phyloP scores from a whole-genome alignment of 1,140 invertebrate genomes.

The Diorhabda elongata region DNA sequence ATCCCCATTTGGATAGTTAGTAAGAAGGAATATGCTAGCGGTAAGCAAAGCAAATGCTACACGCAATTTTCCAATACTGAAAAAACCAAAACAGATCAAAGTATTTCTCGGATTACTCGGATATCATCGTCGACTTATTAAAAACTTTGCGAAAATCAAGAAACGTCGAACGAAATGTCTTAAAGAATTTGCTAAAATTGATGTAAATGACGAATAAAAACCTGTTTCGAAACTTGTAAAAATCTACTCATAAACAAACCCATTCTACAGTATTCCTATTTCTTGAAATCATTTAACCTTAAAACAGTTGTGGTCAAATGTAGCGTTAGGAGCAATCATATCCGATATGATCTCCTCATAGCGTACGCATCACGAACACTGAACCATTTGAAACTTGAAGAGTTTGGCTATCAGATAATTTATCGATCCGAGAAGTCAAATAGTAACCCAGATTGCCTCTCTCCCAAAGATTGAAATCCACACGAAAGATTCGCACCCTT shows the following conservation, averaged over 20 bases:
- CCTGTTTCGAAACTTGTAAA: slow-evolving; percentile 28
- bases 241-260: slow-evolving; percentile 27
- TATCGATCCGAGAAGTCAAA: too few relatives aligned
- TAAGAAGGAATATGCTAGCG: neutral
- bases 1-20: neutral
- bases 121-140: slow-evolving; percentile 24
- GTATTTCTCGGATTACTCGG: slow-evolving; percentile 24
- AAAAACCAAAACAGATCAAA: slow-evolving; percentile 32
- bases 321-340: slow-evolving; percentile 39
- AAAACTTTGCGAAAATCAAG: slow-evolving; percentile 17
- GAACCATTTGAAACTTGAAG: slow-evolving; percentile 6
- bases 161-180: slow-evolving; percentile 20
- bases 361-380: slow-evolving; percentile 32
- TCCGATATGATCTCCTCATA: slow-evolving; percentile 29
- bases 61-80: slow-evolving; percentile 29
- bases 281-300: slow-evolving; percentile 38
- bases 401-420: too few relatives aligned
- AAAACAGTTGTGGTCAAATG: slow-evolving; percentile 40
- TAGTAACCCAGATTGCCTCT: too few relatives aligned
- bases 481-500: too few relatives aligned
- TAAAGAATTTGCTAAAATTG: slow-evolving; percentile 22
- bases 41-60: slow-evolving; percentile 37
- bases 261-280: slow-evolving; percentile 42
- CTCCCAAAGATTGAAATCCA: too few relatives aligned
- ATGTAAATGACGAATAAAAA: slow-evolving; percentile 25